These are phyloP conservation scores for Scarus forsteni DNA, from an alignment of 2,797 vertebrate genomes.

Conservation along the genomic window DNA sequence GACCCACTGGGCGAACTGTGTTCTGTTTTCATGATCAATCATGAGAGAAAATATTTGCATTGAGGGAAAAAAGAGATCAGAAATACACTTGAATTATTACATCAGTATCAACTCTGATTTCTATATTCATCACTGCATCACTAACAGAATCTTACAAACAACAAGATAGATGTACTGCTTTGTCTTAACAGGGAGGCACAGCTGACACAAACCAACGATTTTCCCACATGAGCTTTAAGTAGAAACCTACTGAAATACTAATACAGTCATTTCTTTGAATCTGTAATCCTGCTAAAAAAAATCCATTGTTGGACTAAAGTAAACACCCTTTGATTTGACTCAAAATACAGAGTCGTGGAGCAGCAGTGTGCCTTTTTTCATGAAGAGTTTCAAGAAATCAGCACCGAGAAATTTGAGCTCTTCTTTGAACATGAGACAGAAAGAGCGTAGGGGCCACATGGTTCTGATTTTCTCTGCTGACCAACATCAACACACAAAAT, in stretches of 20 bases:
- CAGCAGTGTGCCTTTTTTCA: slow-evolving; percentile 24
- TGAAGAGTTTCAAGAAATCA: slow-evolving; percentile 24
- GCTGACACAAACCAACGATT: too few relatives aligned
- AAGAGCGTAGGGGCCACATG: slow-evolving; percentile 31
- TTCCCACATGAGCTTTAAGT: background rate
- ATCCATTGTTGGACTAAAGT: background rate
- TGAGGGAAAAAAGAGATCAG: too few relatives aligned
- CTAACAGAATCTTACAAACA: too few relatives aligned
- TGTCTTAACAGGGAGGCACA: too few relatives aligned
- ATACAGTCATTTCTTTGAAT: slow-evolving; percentile 23
- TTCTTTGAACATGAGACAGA: slow-evolving; percentile 1
- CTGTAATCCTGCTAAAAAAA: background rate
- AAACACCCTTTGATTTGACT: slow-evolving; percentile 42
- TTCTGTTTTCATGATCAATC: too few relatives aligned
- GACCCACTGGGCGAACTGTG: too few relatives aligned
- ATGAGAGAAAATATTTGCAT: too few relatives aligned
- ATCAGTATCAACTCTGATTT: too few relatives aligned
- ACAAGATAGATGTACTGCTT: too few relatives aligned
- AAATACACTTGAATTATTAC: too few relatives aligned
- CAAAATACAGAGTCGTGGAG: background rate
- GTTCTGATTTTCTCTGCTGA: slow-evolving; percentile 43
- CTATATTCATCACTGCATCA: too few relatives aligned
- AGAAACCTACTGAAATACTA: slow-evolving; percentile 9
- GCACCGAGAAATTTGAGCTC: slow-evolving; percentile 32
- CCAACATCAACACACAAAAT: slow-evolving; percentile 16